Percentiles rank a stretch among this genome's conserved stretches.
Conservation (phyloP, 2,888 invertebrate genomes). For the Barypeithes pellucidus region DNA sequence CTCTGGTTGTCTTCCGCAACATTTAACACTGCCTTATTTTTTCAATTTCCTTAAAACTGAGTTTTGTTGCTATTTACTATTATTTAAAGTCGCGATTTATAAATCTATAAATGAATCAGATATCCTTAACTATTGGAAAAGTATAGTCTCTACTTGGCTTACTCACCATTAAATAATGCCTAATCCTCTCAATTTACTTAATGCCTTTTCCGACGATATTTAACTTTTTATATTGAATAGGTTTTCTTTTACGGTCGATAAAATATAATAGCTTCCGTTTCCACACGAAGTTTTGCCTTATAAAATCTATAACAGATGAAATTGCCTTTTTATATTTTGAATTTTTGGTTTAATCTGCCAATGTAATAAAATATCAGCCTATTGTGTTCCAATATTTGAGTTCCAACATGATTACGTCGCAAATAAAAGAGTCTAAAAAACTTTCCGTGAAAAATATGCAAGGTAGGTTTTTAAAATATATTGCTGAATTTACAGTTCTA, state of each 20-base stretch:
- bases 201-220: conserved; percentile 7
- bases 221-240: conserved; percentile 19
- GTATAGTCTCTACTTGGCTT: conserved; percentile 1
- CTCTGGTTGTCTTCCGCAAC: no score
- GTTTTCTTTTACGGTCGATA: conserved; percentile 14
- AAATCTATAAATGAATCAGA: no score
- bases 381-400: not conserved
- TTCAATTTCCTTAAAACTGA: no score
- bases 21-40: no score
- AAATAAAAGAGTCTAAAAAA: no score
- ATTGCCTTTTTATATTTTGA: conserved; percentile 19
- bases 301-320: conserved; percentile 10
- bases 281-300: conserved; percentile 9
- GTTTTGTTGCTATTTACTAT: no score
- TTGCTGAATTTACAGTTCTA: no score
- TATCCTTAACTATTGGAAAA: no score
- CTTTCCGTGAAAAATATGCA: no score
- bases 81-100: no score
- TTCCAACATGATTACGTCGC: no score
- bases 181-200: conserved; percentile 23
- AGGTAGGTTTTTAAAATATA: no score
- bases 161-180: not conserved
- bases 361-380: not conserved
- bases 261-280: conserved; percentile 16
- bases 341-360: not conserved